phyloP scores from a whole-genome alignment of 1,140 invertebrate species.

The Daktulosphaira vitifoliae region DNA sequence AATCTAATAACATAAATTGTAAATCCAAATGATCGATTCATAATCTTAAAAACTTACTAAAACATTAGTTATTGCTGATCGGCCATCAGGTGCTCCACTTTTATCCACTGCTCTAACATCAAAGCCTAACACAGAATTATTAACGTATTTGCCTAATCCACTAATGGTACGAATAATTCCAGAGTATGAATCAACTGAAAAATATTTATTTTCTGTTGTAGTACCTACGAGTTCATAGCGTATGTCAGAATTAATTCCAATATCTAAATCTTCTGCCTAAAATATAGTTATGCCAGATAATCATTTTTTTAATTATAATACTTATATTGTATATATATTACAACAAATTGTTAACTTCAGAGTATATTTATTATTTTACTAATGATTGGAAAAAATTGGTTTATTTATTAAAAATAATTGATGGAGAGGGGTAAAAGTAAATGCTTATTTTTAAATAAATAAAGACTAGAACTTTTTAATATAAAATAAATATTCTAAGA shows the following conservation, averaged over 20 bases:
- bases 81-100: conserved; percentile 63
- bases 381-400: too few relatives aligned
- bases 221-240: conserved; percentile 61
- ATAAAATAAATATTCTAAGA: too few relatives aligned
- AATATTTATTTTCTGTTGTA: conserved; percentile 53
- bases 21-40: neutral
- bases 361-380: too few relatives aligned
- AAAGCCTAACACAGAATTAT: conserved; percentile 60
- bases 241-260: conserved; percentile 66
- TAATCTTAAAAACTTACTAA: conserved; percentile 54
- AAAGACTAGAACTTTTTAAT: too few relatives aligned
- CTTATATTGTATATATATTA: too few relatives aligned
- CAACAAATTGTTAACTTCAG: too few relatives aligned
- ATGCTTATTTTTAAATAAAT: too few relatives aligned
- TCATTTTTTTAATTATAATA: too few relatives aligned
- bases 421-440: too few relatives aligned
- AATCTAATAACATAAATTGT: conserved; percentile 48
- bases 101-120: conserved; percentile 81
- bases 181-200: conserved; percentile 62
- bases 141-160: neutral
- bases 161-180: conserved; percentile 52
- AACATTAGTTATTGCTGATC: conserved; percentile 70
- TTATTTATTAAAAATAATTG: too few relatives aligned
- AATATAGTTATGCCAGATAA: conserved; percentile 2
- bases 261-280: conserved; percentile 63